Conservation (phyloP, 2,797 vertebrate genomes). For the Enteromius radiatus region DNA sequence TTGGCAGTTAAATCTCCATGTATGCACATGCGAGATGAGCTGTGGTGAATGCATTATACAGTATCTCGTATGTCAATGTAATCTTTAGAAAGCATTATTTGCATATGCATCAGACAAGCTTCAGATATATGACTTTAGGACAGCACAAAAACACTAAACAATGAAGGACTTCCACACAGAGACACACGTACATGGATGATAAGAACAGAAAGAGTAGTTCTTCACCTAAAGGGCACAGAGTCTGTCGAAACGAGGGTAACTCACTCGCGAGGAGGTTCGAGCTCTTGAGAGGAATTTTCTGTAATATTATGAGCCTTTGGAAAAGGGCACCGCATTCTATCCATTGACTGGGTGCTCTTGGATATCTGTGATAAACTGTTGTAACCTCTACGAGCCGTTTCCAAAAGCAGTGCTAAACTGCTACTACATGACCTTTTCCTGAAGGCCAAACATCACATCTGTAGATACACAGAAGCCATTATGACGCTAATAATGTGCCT, state of each 20-base stretch:
- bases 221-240: slow-evolving; percentile 30
- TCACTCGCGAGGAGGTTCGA: slow-evolving; percentile 9
- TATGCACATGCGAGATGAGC: background rate
- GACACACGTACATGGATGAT: background rate
- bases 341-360: slow-evolving; percentile 22
- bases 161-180: background rate
- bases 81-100: slow-evolving; percentile 5
- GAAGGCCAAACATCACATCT: slow-evolving; percentile 46
- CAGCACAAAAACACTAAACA: background rate
- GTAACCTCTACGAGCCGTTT: slow-evolving; percentile 8
- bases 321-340: slow-evolving; percentile 40
- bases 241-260: slow-evolving; percentile 18
- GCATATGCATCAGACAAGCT: background rate
- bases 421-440: slow-evolving; percentile 37
- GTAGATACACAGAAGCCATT: slow-evolving; percentile 27
- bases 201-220: background rate
- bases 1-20: slow-evolving; percentile 22
- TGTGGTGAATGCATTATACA: background rate
- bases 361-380: slow-evolving; percentile 41
- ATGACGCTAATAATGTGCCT: slow-evolving; percentile 44
- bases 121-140: background rate
- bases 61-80: background rate
- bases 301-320: slow-evolving; percentile 6
- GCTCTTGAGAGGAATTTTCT: slow-evolving; percentile 33
- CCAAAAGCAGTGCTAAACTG: slow-evolving; percentile 25